These are phyloP conservation scores for Xiphophorus maculatus DNA, from an alignment of 2,113 vertebrate genomes.

Conservation along the genomic window DNA sequence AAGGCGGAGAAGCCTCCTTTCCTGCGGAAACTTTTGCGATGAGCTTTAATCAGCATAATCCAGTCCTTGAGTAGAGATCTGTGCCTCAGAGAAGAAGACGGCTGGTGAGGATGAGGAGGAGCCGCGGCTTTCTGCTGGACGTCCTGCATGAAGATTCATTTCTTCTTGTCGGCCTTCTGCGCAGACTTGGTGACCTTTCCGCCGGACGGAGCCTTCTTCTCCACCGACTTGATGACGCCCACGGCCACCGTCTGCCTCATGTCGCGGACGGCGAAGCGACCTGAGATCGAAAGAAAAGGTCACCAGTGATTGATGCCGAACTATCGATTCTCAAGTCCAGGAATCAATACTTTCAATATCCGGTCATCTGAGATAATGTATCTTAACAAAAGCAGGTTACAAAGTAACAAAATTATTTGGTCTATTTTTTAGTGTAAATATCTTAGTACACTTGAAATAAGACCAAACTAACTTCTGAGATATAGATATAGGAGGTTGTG, in stretches of 20 bases:
- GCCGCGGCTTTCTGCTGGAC: constrained; percentile 40
- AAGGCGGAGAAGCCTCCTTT: constrained; percentile 73
- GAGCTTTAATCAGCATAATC: constrained; percentile 83
- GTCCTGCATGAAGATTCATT: constrained; percentile 73
- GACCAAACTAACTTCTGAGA: no score
- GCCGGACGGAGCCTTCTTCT: constrained; percentile 71
- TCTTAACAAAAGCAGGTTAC: no score
- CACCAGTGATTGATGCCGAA: no score
- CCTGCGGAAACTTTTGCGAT: constrained; percentile 84
- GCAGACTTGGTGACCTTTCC: constrained; percentile 84
- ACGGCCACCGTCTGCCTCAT: constrained; percentile 86
- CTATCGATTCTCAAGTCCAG: no score
- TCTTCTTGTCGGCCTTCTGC: constrained; percentile 79
- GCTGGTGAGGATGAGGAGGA: constrained; percentile 25
- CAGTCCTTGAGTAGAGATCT: constrained; percentile 83
- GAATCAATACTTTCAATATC: no score
- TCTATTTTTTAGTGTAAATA: no score
- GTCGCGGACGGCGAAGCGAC: constrained; percentile 80
- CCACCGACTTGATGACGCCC: constrained; percentile 82
- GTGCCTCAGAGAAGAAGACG: constrained; percentile 67
- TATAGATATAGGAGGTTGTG: no score
- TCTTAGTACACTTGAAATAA: no score
- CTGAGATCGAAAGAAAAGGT: constrained; percentile 42
- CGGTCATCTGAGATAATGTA: no score
- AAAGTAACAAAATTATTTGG: no score